phyloP scores from a whole-genome alignment of 2,888 invertebrate genomes.

The Invenusta paracnida region DNA sequence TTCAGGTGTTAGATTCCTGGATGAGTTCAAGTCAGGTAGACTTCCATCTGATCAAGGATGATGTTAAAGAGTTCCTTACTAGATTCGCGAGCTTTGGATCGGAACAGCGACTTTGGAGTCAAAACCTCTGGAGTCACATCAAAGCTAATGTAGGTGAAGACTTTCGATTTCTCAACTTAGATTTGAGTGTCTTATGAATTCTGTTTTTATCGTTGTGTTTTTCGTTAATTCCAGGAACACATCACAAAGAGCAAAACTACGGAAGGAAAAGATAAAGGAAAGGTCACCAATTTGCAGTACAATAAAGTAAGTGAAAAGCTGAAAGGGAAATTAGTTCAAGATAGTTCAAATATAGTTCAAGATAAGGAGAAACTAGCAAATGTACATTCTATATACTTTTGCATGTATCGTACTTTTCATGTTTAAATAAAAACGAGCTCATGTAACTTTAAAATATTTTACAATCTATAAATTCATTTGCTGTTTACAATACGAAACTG shows the following conservation, averaged over 20 bases:
- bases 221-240: constrained; percentile 52
- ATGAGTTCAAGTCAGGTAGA: constrained; percentile 53
- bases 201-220: not conserved
- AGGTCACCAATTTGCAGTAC: constrained; percentile 53
- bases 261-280: constrained; percentile 50
- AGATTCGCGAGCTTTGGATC: constrained; percentile 63
- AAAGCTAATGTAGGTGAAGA: constrained; percentile 53
- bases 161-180: too few relatives aligned
- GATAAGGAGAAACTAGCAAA: too few relatives aligned
- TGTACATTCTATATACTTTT: too few relatives aligned
- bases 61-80: constrained; percentile 64
- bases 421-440: too few relatives aligned
- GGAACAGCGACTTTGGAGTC: constrained; percentile 64
- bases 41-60: constrained; percentile 60
- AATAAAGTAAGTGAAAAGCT: constrained; percentile 56
- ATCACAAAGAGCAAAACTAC: constrained; percentile 50
- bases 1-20: constrained; percentile 58
- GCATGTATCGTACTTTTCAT: too few relatives aligned
- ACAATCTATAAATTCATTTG: too few relatives aligned
- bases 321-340: too few relatives aligned
- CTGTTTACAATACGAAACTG: too few relatives aligned
- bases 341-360: too few relatives aligned
- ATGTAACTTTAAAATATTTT: too few relatives aligned
- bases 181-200: not conserved
- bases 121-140: constrained; percentile 52